Conservation (phyloP, 2,113 vertebrate genomes). For the Ellobius talpinus region DNA sequence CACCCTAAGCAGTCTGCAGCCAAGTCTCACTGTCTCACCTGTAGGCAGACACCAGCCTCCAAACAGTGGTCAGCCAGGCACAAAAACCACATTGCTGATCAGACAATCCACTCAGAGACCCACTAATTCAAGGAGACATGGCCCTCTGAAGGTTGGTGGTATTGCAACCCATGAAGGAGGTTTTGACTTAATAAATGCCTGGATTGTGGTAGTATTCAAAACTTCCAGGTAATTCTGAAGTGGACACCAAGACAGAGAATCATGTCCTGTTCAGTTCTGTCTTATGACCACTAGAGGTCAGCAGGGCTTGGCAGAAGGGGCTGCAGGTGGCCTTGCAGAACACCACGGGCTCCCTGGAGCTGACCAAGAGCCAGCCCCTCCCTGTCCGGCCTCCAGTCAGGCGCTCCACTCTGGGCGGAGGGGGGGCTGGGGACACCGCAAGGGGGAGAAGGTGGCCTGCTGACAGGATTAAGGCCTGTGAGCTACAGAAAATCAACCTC, state of each 20-base stretch:
- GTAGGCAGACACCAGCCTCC: neutral
- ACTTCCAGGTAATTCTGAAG: neutral
- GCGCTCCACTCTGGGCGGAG: rapidly evolving
- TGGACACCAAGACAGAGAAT: neutral
- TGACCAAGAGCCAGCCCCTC: neutral
- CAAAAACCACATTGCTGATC: neutral
- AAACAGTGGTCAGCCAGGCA: neutral
- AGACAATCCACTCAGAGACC: neutral
- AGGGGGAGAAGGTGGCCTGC: conserved; percentile 22
- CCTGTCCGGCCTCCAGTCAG: neutral
- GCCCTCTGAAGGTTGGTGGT: neutral
- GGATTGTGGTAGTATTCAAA: neutral
- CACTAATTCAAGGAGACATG: neutral
- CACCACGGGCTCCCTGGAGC: too few species aligned
- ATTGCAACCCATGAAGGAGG: neutral
- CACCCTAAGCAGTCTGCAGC: neutral
- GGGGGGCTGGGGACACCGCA: neutral
- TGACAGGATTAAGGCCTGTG: neutral
- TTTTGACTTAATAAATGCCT: neutral
- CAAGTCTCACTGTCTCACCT: neutral
- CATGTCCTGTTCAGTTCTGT: neutral
- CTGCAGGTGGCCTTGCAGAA: neutral
- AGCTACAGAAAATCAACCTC: neutral
- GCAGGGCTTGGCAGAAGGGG: conserved; percentile 50
- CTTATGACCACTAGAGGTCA: conserved; percentile 80